A percentile compares a stretch with the other conserved stretches of the same genome.
Evolutionary conservation across 2,888 invertebrate genomes (phyloP).

Genomic region (Ophion costatus): DNA sequence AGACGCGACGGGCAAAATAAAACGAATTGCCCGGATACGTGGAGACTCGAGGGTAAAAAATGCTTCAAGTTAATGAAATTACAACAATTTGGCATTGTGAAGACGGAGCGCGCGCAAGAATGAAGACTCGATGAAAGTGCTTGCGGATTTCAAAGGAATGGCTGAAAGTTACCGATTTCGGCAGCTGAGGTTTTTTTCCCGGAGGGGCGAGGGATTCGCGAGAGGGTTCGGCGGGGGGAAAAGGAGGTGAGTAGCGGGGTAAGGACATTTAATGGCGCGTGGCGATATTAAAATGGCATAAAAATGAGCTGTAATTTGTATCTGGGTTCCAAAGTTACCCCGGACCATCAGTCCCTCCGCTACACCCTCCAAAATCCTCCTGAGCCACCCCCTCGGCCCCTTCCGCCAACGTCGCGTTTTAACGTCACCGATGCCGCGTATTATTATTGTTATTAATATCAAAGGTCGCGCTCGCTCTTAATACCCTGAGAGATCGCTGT

Average conservation of each 20-base stretch:
- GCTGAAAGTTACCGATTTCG: slow-evolving; percentile 47
- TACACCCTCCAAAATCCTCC: slow-evolving; percentile 63
- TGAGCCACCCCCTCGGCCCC: slow-evolving; percentile 25
- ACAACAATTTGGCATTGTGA: background rate
- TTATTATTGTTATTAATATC: slow-evolving; percentile 81
- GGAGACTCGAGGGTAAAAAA: background rate
- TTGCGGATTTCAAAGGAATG: slow-evolving; percentile 42
- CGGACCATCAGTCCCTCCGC: slow-evolving; percentile 70
- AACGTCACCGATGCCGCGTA: slow-evolving; percentile 70
- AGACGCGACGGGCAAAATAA: background rate
- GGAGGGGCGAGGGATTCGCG: slow-evolving; percentile 33
- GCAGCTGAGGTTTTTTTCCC: slow-evolving; percentile 45
- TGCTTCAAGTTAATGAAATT: background rate
- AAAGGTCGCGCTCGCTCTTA: slow-evolving; percentile 79
- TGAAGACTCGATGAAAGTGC: background rate
- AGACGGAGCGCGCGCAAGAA: background rate
- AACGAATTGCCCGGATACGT: background rate
- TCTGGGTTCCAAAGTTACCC: slow-evolving; percentile 80
- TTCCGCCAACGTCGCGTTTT: slow-evolving; percentile 54
- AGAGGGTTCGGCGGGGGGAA: slow-evolving; percentile 29
- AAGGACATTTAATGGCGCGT: slow-evolving; percentile 83
- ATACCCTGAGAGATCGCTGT: slow-evolving; percentile 79
- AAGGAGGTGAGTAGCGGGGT: slow-evolving; percentile 64
- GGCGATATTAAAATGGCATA: slow-evolving; percentile 83
- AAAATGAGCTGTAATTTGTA: slow-evolving; percentile 84